Conservation (phyloP, 1,140 invertebrate species). For the Metaphire vulgaris region DNA sequence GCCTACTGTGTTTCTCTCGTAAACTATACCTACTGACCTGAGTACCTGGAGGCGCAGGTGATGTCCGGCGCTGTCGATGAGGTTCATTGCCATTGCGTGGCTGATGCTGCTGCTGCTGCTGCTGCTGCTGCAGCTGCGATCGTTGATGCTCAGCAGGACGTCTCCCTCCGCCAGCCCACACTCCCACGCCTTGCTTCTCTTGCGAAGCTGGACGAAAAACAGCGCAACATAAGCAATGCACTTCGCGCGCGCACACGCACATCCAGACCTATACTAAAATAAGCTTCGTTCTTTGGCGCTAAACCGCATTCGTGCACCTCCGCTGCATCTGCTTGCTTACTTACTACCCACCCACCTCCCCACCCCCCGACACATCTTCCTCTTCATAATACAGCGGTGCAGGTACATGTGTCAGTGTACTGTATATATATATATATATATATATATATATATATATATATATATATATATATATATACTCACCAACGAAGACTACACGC, state of each 20-base stretch:
- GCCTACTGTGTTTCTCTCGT: too few species aligned
- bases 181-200: constrained; percentile 25
- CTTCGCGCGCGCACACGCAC: background rate
- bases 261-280: background rate
- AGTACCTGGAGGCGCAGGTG: constrained; percentile 17
- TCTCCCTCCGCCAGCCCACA: constrained; percentile 25
- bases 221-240: background rate
- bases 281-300: background rate
- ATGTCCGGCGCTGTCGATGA: constrained; percentile 19
- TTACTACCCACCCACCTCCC: background rate
- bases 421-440: too few species aligned
- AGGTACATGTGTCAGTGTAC: too few species aligned
- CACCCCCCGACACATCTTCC: background rate
- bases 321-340: background rate
- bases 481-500: too few species aligned
- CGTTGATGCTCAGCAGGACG: constrained; percentile 25
- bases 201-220: constrained; percentile 23
- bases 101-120: constrained; percentile 18
- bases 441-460: too few species aligned
- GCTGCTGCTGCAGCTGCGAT: constrained; percentile 18
- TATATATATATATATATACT: too few species aligned
- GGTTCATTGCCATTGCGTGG: constrained; percentile 18
- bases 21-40: constrained; percentile 25
- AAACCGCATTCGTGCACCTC: background rate
- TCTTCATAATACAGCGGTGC: background rate